Conservation (phyloP, 2,113 vertebrate species). For the Hyaena hyaena region DNA sequence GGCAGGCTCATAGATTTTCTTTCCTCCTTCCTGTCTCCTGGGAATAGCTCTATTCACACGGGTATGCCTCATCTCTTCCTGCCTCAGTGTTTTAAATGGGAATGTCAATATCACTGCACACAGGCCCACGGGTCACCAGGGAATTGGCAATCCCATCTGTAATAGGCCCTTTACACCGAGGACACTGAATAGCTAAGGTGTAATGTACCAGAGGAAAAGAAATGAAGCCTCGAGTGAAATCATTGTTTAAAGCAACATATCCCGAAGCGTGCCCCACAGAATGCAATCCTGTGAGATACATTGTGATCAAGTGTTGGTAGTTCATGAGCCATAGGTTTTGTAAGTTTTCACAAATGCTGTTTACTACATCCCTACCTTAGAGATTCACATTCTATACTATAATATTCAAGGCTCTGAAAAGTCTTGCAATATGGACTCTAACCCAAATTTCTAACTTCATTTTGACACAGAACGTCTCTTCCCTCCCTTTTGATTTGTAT, state of each 20-base stretch:
- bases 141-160: slow-evolving; percentile 22
- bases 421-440: background rate
- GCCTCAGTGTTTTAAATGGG: slow-evolving; percentile 20
- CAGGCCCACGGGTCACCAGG: background rate
- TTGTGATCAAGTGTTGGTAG: background rate
- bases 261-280: background rate
- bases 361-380: background rate
- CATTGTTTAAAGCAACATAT: background rate
- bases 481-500: background rate
- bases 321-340: background rate
- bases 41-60: background rate
- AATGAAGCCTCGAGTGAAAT: background rate
- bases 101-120: slow-evolving; percentile 1
- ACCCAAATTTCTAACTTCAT: background rate
- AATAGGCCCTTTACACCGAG: background rate
- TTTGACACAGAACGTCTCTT: background rate
- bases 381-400: background rate
- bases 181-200: background rate
- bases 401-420: background rate
- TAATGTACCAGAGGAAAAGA: background rate
- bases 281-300: background rate
- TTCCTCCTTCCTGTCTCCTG: background rate
- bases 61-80: background rate
- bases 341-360: background rate
- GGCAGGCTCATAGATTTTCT: background rate